Conservation (phyloP, 2,113 vertebrate genomes). For the Myiagra hebetior region DNA sequence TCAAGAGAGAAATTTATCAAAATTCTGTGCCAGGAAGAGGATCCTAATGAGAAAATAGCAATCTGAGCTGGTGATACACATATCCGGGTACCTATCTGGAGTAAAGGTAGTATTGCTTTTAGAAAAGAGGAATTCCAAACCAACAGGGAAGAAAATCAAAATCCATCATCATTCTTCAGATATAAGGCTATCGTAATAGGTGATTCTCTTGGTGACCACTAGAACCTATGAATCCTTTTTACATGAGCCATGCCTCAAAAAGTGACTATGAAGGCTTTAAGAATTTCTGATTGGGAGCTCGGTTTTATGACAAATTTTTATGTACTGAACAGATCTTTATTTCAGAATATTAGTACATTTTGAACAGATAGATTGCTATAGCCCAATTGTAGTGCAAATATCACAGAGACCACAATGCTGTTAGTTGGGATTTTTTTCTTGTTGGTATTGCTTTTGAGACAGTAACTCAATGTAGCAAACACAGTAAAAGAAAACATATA, state of each 20-base stretch:
- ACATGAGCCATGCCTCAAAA: background rate
- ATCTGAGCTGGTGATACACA: background rate
- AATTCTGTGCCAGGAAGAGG: background rate
- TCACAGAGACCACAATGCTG: background rate
- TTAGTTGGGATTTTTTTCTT: rapidly evolving
- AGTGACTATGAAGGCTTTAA: background rate
- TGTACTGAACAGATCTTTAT: background rate
- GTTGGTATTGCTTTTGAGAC: background rate
- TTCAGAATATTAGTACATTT: background rate
- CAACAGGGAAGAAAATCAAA: background rate
- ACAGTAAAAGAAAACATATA: background rate
- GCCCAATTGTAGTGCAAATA: background rate
- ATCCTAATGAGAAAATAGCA: background rate
- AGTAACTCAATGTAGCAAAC: background rate
- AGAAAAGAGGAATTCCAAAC: background rate
- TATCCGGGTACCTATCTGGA: background rate
- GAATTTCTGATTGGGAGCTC: background rate
- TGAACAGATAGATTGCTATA: background rate
- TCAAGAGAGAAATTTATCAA: background rate
- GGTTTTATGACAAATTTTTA: background rate
- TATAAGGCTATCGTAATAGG: background rate
- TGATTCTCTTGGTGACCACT: background rate
- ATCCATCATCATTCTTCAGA: background rate
- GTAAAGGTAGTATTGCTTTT: background rate
- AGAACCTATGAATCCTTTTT: background rate